Base-by-base conservation (phyloP, 1,140 invertebrate genomes). In the Carposina sasakii region DNA sequence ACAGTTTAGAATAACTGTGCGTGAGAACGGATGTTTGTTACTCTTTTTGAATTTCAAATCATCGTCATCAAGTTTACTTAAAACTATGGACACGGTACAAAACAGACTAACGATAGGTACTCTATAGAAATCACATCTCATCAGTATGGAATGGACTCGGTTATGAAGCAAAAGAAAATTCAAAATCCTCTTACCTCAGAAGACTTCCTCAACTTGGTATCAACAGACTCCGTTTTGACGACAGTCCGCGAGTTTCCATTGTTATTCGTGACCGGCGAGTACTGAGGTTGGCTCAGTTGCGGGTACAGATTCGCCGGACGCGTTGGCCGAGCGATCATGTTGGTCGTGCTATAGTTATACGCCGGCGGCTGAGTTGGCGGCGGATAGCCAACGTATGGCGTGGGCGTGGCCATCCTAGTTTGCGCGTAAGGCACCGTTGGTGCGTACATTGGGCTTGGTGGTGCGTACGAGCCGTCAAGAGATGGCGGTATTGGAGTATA, bases 271-370 rank as follows among this genome's bases (percentile, higher is more conserved):
- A n/a, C 17, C 20, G 60, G 33, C 1, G 69, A 67, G 44, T 78
- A 81, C 9, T 49, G 52, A 24, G 76, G n/a, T 52, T 79, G 77
- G 54, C 49, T 70, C 13, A 76, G 28, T 34, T 70, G 69, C 0
- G 76, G 77, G 26, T 79, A 81, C n/a, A 81, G 17, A 5, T 23
- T 54, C 16, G 43, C 45, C 1, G 73, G 77, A 23, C 66, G 63
- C 0, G 75, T 55, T 0, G 77, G 74, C 30, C 79, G 47, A 0
- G 77, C 61, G 53, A 81, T 76, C 66, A 81, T 69, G 37, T 81
- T 81, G 1, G 77, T 84, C 5, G 77, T 79, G 26, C 55, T 78
- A 42, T 78, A 83, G 23, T 79, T 81, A 48, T 81, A 83, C 3
- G 63, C 9, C 3, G 69, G 41, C 1, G 60, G 51, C 6, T 49